Evolutionary conservation across 2,888 invertebrate species (phyloP).

Genomic region (Dascillus cervinus): DNA sequence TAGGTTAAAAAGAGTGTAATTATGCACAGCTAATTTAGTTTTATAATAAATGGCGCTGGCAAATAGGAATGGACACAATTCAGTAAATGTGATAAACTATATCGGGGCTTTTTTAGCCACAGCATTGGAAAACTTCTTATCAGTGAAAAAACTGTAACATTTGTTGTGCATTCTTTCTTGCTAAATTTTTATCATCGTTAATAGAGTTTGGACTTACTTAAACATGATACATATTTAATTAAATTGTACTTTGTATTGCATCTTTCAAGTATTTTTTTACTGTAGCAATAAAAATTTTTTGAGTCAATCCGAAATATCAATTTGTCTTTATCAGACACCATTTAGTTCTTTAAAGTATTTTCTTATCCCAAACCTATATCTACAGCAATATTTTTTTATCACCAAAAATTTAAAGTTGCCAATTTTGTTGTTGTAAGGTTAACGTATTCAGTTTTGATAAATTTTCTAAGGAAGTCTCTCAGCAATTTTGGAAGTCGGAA

Average conservation of each 20-base stretch:
- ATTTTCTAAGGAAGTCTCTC: background rate
- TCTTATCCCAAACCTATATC: constrained; percentile 1
- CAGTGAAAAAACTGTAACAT: no score
- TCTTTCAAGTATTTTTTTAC: constrained; percentile 2
- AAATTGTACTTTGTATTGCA: constrained; percentile 1
- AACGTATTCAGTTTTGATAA: constrained; percentile 1
- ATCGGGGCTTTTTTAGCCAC: no score
- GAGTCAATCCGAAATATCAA: constrained; percentile 1
- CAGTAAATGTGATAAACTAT: no score
- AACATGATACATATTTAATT: background rate
- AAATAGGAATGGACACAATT: no score
- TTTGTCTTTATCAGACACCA: constrained; percentile 3
- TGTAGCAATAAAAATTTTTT: background rate
- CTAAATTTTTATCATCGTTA: no score
- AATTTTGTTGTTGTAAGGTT: background rate
- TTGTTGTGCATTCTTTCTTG: no score
- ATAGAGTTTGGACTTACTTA: constrained; percentile 6
- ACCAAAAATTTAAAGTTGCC: constrained; percentile 1
- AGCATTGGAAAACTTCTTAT: no score
- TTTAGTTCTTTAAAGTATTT: constrained; percentile 1
- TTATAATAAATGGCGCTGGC: no score
- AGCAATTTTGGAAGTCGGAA: constrained; percentile 1
- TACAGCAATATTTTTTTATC: constrained; percentile 1
- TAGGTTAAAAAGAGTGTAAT: no score
- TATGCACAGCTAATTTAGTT: no score